Conservation (phyloP, 2,113 vertebrate genomes). For the Progne subis region DNA sequence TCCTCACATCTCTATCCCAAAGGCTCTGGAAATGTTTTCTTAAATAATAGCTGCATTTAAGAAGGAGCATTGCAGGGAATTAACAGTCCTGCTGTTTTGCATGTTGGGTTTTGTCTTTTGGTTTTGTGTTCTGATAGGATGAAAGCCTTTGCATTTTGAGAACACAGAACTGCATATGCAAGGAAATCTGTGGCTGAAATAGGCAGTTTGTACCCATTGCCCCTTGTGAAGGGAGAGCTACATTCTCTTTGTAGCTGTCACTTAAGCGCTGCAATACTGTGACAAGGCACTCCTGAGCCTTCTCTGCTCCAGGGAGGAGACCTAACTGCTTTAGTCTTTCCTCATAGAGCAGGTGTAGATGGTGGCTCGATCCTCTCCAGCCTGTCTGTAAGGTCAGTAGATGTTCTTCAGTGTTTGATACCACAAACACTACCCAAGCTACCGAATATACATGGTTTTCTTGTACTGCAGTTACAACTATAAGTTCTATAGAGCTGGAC, state of each 20-base stretch:
- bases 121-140: neutral
- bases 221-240: neutral
- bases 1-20: neutral
- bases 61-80: neutral
- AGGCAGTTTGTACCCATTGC: neutral
- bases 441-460: neutral
- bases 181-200: neutral
- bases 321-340: neutral
- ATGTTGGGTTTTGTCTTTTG: neutral
- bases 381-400: neutral
- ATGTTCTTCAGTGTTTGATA: neutral
- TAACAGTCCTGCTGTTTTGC: neutral
- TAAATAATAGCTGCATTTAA: neutral
- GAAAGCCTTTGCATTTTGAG: neutral
- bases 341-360: rapidly evolving
- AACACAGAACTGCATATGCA: neutral
- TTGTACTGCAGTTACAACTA: neutral
- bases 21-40: neutral
- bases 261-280: neutral
- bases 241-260: too few relatives aligned
- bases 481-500: neutral
- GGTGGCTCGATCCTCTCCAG: neutral
- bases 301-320: neutral
- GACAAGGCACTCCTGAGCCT: neutral
- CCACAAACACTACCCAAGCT: neutral